Evolutionary conservation across 2,113 vertebrate genomes (phyloP), one percentile per base, ranked within the genome.

Genomic region (Caretta caretta): DNA sequence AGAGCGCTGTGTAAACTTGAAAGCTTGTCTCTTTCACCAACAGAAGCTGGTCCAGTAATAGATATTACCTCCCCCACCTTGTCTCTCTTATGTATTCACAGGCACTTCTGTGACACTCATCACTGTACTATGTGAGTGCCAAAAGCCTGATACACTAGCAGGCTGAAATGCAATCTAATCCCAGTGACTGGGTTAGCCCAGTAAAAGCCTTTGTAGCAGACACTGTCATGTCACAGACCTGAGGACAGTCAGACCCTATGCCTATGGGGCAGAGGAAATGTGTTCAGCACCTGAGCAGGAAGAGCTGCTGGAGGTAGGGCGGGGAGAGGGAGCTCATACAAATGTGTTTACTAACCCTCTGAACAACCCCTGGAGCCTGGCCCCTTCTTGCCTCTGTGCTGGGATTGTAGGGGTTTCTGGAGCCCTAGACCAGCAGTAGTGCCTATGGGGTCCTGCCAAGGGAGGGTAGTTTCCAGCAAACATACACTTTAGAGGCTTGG

Each of bases 211-310:
- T 89, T 42, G 62, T 31, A 83, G 56, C 2, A 8, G 56, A 53
- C 25, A 51, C 31, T 0, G 0, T 50, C 0, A 0, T 49, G 54
- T 42, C 0, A 0, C 0, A 1, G 1, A 86, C 38, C 0, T 0
- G 29, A 80, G 86, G 49, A 90, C 31, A 87, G 48, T 78, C 0
- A 2, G 25, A 89, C 17, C 0, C 0, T 59, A 48, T 49, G 1
- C 2, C 0, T 1, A 46, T 2, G 35, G 50, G 29, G 16, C 27
- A 84, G 27, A 51, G 78, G 69, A 89, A 51, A 59, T 4, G n/a
- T 0, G 5, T 6, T 83, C 14, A 79, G 46, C 83, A 17, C 35
- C 50, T 62, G 75, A 29, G 42, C 51, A 84, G 76, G 31, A 27
- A 0, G 0, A 29, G 75, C 72, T 75, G 72, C 72, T 38, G 72